Evolutionary conservation across 2,888 invertebrate species (phyloP).

Genomic region (Pelosia muscerda): DNA sequence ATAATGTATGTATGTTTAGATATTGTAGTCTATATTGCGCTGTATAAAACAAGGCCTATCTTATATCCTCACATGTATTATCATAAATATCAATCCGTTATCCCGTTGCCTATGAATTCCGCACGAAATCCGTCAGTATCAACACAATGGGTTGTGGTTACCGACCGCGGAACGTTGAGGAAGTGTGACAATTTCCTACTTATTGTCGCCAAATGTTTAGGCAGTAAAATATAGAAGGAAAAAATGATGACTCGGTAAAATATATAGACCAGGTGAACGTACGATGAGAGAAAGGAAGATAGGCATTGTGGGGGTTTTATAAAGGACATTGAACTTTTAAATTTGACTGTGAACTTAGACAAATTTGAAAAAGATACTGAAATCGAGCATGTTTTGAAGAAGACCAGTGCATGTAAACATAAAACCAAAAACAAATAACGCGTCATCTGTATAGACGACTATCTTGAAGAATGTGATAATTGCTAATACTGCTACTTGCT

Average conservation of each 20-base stretch:
- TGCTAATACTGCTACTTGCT: no score
- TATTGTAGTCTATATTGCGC: neutral
- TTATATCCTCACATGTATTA: neutral
- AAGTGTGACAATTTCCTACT: constrained; percentile 37
- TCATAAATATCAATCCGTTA: constrained; percentile 10
- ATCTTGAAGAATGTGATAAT: no score
- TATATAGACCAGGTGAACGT: constrained; percentile 18
- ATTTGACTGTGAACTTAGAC: neutral
- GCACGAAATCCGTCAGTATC: constrained; percentile 9
- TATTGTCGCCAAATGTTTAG: constrained; percentile 20
- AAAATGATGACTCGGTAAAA: constrained; percentile 6
- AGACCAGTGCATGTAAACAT: no score
- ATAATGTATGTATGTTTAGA: neutral
- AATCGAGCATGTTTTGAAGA: neutral
- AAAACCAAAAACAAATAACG: no score
- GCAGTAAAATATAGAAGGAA: constrained; percentile 9
- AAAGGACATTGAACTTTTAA: neutral
- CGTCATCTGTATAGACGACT: no score
- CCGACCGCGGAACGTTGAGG: constrained; percentile 15
- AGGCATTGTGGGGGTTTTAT: constrained; percentile 4
- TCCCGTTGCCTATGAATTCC: constrained; percentile 3
- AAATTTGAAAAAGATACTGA: neutral
- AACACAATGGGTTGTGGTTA: constrained; percentile 19
- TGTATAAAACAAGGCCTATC: neutral
- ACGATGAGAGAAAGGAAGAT: neutral